Base-by-base conservation (phyloP, 2,113 vertebrate species). In the Caloenas nicobarica region DNA sequence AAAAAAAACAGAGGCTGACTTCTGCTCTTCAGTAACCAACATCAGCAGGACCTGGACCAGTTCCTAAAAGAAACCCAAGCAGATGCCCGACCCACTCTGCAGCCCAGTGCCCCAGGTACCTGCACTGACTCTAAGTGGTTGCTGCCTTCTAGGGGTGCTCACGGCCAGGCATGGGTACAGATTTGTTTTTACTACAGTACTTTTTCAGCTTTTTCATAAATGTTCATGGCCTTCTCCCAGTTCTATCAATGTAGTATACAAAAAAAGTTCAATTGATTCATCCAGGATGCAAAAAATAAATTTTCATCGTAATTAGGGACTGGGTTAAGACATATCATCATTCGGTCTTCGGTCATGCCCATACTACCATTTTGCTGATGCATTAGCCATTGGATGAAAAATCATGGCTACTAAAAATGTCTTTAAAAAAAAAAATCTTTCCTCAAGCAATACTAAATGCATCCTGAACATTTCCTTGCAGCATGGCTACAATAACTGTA, bases 61-160 rank as follows among this genome's bases (percentile, higher is more conserved):
- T 21, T 50, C n/a, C 38, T 4, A 1, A 8, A 34, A 40, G 46
- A 28, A 69, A 18, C 14, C 42, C n/a, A 17, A 76, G 62, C 26
- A 64, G 51, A 29, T 4, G 26, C 36, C 60, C 21, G 23, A 44
- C 69, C 33, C 10, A 0, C 44, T 19, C 51, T 34, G 33, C 34
- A 48, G 53, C 53, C 33, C 56, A n/a, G 69, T 2, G 9, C 50
- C 42, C n/a, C n/a, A 26, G 5, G 9, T 5, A 61, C 25, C 7
- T 12, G 5, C 1, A 24, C 28, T 7, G 40, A 33, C 50, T 46
- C 0, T 9, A 28, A 17, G 53, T 3, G 31, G 31, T 10, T 74
- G 36, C 33, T 73, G 65, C 33, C 51, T 91, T 57, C 60, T 5
- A 33, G 13, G 44, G 28, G 8, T 54, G 34, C 3, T 14, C 73